These are phyloP conservation scores for Zapus hudsonius DNA, from an alignment of 2,113 vertebrate genomes.

Conservation along the genomic window DNA sequence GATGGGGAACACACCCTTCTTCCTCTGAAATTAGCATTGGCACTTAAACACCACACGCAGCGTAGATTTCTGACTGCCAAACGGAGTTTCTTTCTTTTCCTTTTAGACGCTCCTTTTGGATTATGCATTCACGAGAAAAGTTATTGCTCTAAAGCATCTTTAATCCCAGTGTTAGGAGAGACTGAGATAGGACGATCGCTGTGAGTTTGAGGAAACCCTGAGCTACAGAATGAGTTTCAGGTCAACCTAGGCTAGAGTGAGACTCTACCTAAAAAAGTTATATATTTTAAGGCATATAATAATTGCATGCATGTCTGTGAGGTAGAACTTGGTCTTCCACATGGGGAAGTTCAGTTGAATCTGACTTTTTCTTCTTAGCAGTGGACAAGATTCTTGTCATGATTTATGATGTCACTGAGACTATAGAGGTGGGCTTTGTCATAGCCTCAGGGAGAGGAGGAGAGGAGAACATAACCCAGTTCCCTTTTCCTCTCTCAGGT, in stretches of 20 bases:
- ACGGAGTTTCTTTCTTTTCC: not conserved
- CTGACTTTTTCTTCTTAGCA: not conserved
- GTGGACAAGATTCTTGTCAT: not conserved
- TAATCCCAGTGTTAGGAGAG: no score
- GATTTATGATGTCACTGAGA: not conserved
- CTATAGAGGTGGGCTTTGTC: not conserved
- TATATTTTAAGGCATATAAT: not conserved
- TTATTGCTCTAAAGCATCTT: not conserved
- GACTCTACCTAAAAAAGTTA: no score
- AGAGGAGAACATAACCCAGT: not conserved
- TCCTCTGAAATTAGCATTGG: constrained; percentile 41
- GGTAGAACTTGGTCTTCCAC: not conserved
- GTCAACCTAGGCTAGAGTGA: no score
- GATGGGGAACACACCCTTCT: not conserved
- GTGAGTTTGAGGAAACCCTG: no score
- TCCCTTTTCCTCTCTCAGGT: not conserved
- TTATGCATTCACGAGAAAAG: constrained; percentile 32
- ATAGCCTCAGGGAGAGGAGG: no score
- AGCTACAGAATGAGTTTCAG: no score
- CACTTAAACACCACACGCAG: not conserved
- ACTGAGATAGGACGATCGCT: no score
- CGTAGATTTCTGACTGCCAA: not conserved
- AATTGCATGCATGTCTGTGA: not conserved
- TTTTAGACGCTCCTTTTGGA: not conserved
- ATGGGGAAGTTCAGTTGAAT: not conserved